Evolutionary conservation across 2,888 invertebrate species (phyloP), one percentile per base, ranked within the genome.

Genomic region (Steinernema scapterisci): DNA sequence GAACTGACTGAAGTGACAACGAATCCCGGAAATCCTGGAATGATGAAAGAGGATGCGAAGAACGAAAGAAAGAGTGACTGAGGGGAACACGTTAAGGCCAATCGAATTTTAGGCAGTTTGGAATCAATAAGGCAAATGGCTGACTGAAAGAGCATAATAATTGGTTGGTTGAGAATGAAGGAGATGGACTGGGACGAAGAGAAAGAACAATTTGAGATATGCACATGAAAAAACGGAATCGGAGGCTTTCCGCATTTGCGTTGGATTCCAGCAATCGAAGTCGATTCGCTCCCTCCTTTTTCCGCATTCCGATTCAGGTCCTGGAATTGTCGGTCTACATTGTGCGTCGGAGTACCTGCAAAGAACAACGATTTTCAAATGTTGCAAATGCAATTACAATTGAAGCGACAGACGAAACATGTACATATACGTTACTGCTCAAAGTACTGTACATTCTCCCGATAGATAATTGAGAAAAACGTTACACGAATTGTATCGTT

Each of bases 81-180:
- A 27, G 31, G 23, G 31, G 27, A 63, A 27, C 27, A 63, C 19
- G 31, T 27, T 63, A 63, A 63, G 63, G 63, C 63, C 38, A 63
- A 63, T 63, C 27, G 63, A 25, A 38, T 63, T 63, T 63, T 63
- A 31, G 63, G 63, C 63, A 63, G 63, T 63, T 25, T 25, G 31
- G 31, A 63, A 63, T 63, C 63, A 63, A 63, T 63, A 63, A 63
- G 63, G 63, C 63, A 63, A 63, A 25, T 13, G 27, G 13, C 21
- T n/a, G 63, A 63, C 27, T 63, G 63, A 63, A 63, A 63, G 63
- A 63, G 63, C 63, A 63, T 63, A 63, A 63, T 52, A 52, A 52
- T 52, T 52, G 52, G 52, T 23, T 52, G 52, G 52, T 52, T 19
- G 52, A 21, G 23, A 23, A 21, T 11, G 21, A 52, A 52, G 23